Percentiles rank a stretch among this genome's conserved stretches.
phyloP scores from a whole-genome alignment of 2,797 vertebrate species.

The Eulemur coronatus region DNA sequence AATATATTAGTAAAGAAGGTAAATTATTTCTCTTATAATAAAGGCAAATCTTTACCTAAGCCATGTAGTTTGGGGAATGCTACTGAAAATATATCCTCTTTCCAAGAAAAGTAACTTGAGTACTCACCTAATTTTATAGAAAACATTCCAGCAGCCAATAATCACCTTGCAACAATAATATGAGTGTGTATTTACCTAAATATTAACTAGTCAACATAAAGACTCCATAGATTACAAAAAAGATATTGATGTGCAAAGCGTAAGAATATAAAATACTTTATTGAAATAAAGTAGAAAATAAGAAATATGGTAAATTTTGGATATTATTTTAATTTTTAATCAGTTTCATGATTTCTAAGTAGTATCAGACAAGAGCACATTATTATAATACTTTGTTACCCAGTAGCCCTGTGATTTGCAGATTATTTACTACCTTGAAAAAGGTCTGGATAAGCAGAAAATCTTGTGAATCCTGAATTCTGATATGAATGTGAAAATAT shows the following conservation, averaged over 20 bases:
- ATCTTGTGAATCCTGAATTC: conserved; percentile 1
- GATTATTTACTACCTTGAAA: background rate
- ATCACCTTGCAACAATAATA: background rate
- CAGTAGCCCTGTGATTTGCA: background rate
- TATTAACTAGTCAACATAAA: background rate
- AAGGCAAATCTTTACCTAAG: background rate
- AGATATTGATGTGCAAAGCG: background rate
- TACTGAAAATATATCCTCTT: conserved; percentile 18
- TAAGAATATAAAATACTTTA: background rate
- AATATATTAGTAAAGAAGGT: background rate
- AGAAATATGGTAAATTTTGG: background rate
- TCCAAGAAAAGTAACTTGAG: conserved; percentile 27
- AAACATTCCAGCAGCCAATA: background rate
- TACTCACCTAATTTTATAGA: conserved; percentile 4
- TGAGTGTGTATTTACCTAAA: background rate
- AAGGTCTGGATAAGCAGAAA: conserved; percentile 23
- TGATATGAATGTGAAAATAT: conserved; percentile 38
- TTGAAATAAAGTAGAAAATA: conserved; percentile 8
- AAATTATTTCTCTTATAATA: background rate
- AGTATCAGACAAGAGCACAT: background rate
- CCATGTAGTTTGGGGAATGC: background rate
- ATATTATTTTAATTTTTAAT: background rate
- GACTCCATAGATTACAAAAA: background rate
- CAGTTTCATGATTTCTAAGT: background rate
- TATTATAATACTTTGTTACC: background rate